phyloP scores from a whole-genome alignment of 2,113 vertebrate genomes.

The Nothobranchius furzeri region DNA sequence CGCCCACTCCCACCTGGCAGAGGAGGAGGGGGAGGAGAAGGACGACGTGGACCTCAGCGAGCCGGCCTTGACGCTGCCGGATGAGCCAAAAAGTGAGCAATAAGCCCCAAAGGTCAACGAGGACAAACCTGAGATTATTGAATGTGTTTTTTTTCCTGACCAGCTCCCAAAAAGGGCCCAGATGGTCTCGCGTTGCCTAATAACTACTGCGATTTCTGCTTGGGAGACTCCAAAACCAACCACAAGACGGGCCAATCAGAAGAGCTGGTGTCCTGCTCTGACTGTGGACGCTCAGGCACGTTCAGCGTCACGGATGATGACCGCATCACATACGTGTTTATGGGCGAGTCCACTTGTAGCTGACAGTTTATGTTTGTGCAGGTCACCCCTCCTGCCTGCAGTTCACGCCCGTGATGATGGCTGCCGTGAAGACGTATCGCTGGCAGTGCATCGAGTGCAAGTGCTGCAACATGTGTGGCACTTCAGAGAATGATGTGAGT shows the following conservation, averaged over 20 bases:
- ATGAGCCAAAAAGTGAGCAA: conserved; percentile 90
- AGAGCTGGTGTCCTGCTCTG: conserved; percentile 94
- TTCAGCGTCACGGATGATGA: not conserved
- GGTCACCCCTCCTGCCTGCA: conserved; percentile 95
- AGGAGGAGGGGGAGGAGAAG: conserved; percentile 94
- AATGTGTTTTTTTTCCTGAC: not conserved
- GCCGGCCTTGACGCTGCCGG: conserved; percentile 79
- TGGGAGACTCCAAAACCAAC: conserved; percentile 95
- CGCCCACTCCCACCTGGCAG: conserved; percentile 95
- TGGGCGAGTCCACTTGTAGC: too few species aligned
- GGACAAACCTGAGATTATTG: not conserved
- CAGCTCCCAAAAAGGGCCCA: conserved; percentile 91
- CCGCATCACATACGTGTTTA: too few species aligned
- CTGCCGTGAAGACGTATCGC: conserved; percentile 94
- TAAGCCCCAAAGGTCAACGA: not conserved
- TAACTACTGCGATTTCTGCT: conserved; percentile 97
- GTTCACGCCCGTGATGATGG: conserved; percentile 97
- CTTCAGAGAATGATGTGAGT: conserved; percentile 93
- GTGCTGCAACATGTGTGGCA: conserved; percentile 96
- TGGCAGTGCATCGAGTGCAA: conserved; percentile 99
- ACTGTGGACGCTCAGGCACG: conserved; percentile 93
- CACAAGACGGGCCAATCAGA: conserved; percentile 95
- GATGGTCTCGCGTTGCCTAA: conserved; percentile 92
- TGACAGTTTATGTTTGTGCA: conserved; percentile 30
- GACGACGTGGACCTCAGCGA: conserved; percentile 87